phyloP scores from a whole-genome alignment of 2,113 vertebrate species.

The Chloropsis hardwickii region DNA sequence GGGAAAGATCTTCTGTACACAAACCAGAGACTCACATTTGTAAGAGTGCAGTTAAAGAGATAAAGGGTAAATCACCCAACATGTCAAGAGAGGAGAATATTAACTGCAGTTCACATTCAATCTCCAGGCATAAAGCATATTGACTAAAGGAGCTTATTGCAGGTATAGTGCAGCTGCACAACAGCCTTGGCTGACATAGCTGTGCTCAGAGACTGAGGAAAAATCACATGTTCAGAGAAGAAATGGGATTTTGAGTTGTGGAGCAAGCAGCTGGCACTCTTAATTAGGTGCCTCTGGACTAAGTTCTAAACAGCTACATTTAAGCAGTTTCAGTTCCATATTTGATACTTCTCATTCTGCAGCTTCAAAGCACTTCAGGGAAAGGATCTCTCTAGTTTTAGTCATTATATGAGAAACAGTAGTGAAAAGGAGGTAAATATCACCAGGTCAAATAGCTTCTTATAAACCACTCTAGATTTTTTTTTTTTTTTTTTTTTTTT shows the following conservation, averaged over 20 bases:
- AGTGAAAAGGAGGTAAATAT: neutral
- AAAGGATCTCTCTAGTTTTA: neutral
- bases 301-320: neutral
- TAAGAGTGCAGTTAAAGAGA: neutral
- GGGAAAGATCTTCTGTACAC: neutral
- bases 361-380: neutral
- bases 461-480: neutral
- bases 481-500: neutral
- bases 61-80: neutral
- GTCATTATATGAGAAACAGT: neutral
- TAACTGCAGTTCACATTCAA: neutral
- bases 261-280: neutral
- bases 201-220: accelerated
- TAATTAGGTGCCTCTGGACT: neutral
- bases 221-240: neutral
- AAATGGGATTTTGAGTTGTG: neutral
- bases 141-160: neutral
- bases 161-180: accelerated
- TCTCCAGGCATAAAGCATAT: neutral
- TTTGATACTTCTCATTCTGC: neutral
- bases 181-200: neutral
- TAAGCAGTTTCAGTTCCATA: neutral
- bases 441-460: neutral
- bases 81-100: neutral
- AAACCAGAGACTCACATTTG: neutral